A percentile compares a stretch with the other conserved stretches of the same genome.
Evolutionary conservation across 2,797 vertebrate genomes (phyloP).

Genomic region (Acomys russatus): DNA sequence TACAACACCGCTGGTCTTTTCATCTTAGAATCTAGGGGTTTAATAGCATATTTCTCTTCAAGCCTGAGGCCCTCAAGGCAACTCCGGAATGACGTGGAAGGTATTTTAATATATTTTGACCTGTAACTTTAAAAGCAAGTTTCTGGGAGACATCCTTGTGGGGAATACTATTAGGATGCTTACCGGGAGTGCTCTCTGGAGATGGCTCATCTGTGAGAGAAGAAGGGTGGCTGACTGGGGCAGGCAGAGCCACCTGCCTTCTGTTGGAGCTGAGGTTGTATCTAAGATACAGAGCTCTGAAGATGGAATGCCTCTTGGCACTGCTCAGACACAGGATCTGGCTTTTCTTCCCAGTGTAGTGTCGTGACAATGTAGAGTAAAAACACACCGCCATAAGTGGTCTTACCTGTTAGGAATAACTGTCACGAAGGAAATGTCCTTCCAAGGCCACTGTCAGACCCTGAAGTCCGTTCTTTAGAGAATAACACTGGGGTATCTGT

Average conservation of each 20-base stretch:
- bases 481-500: not conserved
- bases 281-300: not conserved
- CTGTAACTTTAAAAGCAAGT: constrained; percentile 3
- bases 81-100: not conserved
- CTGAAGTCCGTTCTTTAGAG: not conserved
- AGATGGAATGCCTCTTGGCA: not conserved
- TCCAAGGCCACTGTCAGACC: not conserved
- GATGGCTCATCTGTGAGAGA: not conserved
- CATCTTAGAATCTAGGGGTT: not conserved
- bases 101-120: not conserved
- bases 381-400: not conserved
- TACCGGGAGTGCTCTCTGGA: not conserved
- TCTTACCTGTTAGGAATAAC: not conserved
- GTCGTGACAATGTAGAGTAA: not conserved
- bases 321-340: not conserved
- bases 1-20: not conserved
- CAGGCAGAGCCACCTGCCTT: not conserved
- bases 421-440: not conserved
- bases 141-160: not conserved
- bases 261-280: fast-evolving
- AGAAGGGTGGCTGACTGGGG: not conserved
- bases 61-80: not conserved
- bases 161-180: not conserved
- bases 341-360: not conserved
- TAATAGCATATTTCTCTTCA: not conserved